Evolutionary conservation across 1,140 invertebrate genomes (phyloP).

Genomic region (Sinonovacula constricta): DNA sequence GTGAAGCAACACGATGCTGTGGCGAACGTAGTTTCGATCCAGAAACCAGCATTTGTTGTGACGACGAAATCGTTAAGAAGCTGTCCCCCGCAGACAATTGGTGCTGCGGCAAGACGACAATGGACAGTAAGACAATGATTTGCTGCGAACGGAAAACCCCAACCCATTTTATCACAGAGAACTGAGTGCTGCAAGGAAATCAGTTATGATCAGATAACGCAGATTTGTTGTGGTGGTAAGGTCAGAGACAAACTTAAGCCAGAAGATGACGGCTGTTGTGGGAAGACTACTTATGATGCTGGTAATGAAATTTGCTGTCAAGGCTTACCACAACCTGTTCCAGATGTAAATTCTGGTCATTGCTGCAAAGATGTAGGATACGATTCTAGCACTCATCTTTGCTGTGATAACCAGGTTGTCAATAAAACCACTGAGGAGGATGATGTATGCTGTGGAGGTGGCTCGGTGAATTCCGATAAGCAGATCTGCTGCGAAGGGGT

Average conservation of each 20-base stretch:
- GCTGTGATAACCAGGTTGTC: slow-evolving; percentile 15
- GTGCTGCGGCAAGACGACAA: slow-evolving; percentile 48
- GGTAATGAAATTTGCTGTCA: slow-evolving; percentile 44
- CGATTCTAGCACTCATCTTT: slow-evolving; percentile 34
- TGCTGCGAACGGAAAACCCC: slow-evolving; percentile 36
- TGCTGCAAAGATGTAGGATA: slow-evolving; percentile 36
- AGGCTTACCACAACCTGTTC: slow-evolving; percentile 22
- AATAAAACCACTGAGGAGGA: slow-evolving; percentile 17
- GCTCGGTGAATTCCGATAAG: slow-evolving; percentile 37
- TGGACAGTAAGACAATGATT: slow-evolving; percentile 32
- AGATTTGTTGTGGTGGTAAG: slow-evolving; percentile 40
- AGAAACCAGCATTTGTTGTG: slow-evolving; percentile 30
- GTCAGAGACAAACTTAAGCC: slow-evolving; percentile 35
- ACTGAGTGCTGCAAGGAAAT: slow-evolving; percentile 40
- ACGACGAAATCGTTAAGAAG: slow-evolving; percentile 11
- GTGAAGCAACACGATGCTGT: slow-evolving; percentile 39
- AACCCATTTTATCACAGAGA: slow-evolving; percentile 19
- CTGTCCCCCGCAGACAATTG: slow-evolving; percentile 33
- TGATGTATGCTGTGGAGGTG: slow-evolving; percentile 46
- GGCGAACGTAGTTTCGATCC: slow-evolving; percentile 39
- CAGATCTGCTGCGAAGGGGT: slow-evolving; percentile 48
- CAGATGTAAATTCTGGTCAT: slow-evolving; percentile 7
- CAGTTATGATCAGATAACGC: slow-evolving; percentile 34
- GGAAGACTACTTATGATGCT: slow-evolving; percentile 33
- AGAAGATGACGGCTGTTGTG: slow-evolving; percentile 42